phyloP scores from a whole-genome alignment of 2,113 vertebrate species.

The Apodemus sylvaticus region DNA sequence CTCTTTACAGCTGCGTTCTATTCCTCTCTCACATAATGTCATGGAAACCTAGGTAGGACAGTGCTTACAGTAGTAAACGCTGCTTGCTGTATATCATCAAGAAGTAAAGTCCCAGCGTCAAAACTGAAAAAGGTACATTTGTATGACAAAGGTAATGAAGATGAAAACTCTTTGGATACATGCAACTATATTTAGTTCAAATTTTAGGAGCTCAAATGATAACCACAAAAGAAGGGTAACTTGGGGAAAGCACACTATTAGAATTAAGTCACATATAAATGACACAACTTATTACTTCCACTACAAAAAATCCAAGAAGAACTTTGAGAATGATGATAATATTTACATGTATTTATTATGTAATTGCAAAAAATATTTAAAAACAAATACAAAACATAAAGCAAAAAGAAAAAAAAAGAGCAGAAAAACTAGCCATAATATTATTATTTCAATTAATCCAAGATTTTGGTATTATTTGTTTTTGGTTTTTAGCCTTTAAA shows the following conservation, averaged over 20 bases:
- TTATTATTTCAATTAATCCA: neutral
- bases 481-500: neutral
- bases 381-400: neutral
- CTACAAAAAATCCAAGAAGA: neutral
- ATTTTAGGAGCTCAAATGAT: neutral
- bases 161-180: neutral
- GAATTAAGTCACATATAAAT: neutral
- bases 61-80: too few species aligned
- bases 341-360: slow-evolving; percentile 10
- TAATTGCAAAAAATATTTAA: neutral
- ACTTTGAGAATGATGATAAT: neutral
- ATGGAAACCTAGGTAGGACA: neutral
- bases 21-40: neutral
- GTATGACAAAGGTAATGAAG: neutral
- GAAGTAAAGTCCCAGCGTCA: neutral
- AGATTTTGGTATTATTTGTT: neutral
- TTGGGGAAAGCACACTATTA: neutral
- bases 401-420: neutral
- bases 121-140: neutral
- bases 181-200: neutral
- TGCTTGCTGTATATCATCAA: neutral
- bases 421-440: neutral
- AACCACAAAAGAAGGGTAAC: neutral
- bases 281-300: neutral
- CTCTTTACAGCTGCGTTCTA: neutral